Conservation (phyloP, 2,888 invertebrate genomes). For the Drosophila meridiana region DNA sequence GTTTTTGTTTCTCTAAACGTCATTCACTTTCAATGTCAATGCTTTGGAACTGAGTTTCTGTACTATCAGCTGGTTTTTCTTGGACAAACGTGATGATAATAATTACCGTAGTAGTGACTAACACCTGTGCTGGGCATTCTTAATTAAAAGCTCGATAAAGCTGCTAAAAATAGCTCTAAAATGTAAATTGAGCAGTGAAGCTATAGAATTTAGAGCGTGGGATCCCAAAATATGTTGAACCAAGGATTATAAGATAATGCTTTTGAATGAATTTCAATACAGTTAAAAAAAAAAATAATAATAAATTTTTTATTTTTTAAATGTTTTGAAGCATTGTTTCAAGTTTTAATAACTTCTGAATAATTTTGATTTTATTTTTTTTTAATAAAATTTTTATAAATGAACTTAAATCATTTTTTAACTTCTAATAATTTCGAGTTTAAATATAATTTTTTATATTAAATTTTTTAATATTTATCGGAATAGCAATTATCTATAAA, state of each 20-base stretch:
- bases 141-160: background rate
- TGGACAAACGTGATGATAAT: slow-evolving; percentile 25
- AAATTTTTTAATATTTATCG: background rate
- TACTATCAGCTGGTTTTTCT: slow-evolving; percentile 46
- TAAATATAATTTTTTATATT: background rate
- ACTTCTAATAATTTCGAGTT: accelerated
- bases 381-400: background rate
- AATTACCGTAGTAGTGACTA: background rate
- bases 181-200: background rate
- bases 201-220: too few species aligned
- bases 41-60: slow-evolving; percentile 4
- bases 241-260: too few species aligned
- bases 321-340: too few species aligned
- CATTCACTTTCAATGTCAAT: slow-evolving; percentile 38
- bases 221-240: too few species aligned
- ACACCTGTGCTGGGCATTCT: background rate
- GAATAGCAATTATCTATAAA: background rate
- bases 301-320: too few species aligned
- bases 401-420: too few species aligned
- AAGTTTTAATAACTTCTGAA: too few species aligned
- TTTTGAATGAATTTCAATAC: too few species aligned
- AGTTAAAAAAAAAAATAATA: too few species aligned
- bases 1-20: slow-evolving; percentile 14
- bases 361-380: background rate
- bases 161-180: background rate